Percentiles rank a stretch among this genome's conserved stretches.
These are phyloP conservation scores for Mungos mungo DNA, from an alignment of 2,113 vertebrate species.

Conservation along the genomic window DNA sequence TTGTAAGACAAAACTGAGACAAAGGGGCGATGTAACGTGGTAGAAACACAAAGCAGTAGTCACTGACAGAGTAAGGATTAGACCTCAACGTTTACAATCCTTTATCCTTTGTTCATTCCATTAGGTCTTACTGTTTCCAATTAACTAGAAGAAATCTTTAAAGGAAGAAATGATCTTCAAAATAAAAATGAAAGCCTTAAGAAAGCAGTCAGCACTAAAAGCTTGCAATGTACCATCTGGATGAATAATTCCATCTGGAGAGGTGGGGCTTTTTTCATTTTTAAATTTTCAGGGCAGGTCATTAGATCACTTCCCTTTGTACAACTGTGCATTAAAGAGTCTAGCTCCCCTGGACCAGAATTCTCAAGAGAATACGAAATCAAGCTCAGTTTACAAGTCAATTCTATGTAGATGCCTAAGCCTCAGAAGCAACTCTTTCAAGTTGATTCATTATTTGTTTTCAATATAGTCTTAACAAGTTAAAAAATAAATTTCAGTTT, in stretches of 20 bases:
- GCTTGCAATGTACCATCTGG: conserved; percentile 27
- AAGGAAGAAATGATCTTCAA: conserved; percentile 57
- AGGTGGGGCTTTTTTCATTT: conserved; percentile 42
- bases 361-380: conserved; percentile 43
- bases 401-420: not conserved
- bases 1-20: not conserved
- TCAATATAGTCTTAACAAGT: not conserved
- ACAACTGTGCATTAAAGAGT: conserved; percentile 35
- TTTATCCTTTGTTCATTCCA: conserved; percentile 60
- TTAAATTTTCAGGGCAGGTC: conserved; percentile 22
- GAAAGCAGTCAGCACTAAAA: conserved; percentile 56
- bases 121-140: conserved; percentile 66
- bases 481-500: not conserved
- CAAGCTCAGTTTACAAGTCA: not conserved
- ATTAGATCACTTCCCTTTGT: conserved; percentile 41
- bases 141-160: conserved; percentile 60
- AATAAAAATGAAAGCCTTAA: conserved; percentile 66
- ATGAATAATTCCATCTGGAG: conserved; percentile 57
- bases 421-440: not conserved
- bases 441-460: not conserved
- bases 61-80: conserved; percentile 36
- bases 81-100: conserved; percentile 16
- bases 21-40: not conserved
- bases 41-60: conserved; percentile 54
- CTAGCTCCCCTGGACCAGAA: conserved; percentile 1